Evolutionary conservation across 2,113 vertebrate species (phyloP), one percentile per base, ranked within the genome.

Genomic region (Hemiscyllium ocellatum): DNA sequence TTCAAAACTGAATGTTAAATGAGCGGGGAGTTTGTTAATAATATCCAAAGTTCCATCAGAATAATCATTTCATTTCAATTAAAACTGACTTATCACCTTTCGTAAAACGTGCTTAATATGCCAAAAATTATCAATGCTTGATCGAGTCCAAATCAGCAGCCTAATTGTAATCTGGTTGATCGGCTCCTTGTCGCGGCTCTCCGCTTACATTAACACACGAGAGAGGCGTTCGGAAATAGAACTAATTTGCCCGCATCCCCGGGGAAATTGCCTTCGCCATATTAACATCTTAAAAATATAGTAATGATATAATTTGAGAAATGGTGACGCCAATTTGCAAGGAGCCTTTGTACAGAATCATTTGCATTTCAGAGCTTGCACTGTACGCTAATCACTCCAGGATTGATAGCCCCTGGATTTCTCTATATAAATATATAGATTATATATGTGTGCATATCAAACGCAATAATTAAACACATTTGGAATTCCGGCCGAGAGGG

Each of bases 221-320:
- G 98, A 98, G 98, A 99, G 98, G 98, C 99, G 98, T 98, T 97
- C 99, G 98, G 99, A 99, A 99, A 99, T 99, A 99, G 99, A 99
- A 99, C 99, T 99, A 99, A 99, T 99, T 99, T 99, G 99, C 98
- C 99, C 98, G 97, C 98, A 98, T 99, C 99, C 99, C 99, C 98
- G 98, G 99, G 99, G 99, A 99, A 99, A 99, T 99, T 99, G 99
- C 99, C 99, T 99, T 99, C 99, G 99, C 94, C 99, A 99, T 99
- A 99, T 99, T 99, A 99, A 99, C 99, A 99, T 99, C 99, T 99
- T 99, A 99, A 99, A 99, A 99, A 99, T 99, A 99, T 99, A 99
- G 99, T 99, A 99, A 99, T 99, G 99, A 99, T 99, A 99, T 99
- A 99, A 99, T 99, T 99, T 99, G 99, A 99, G 99, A 98, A 99